Conservation (phyloP, 2,113 vertebrate genomes). For the Eira barbara region DNA sequence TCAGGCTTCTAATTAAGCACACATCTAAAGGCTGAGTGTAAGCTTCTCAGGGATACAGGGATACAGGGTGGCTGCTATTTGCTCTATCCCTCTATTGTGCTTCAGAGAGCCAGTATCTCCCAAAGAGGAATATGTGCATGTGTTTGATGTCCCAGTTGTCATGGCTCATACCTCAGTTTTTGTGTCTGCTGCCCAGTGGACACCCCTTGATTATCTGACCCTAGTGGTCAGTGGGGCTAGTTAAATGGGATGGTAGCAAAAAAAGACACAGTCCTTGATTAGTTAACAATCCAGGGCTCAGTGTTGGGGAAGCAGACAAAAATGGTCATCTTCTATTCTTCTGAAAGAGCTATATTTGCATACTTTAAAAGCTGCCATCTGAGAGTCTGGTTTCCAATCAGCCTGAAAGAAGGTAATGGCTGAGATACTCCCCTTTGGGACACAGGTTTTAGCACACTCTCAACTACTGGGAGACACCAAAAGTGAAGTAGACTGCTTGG, state of each 20-base stretch:
- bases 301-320: neutral
- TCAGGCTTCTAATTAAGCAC: neutral
- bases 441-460: neutral
- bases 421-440: neutral
- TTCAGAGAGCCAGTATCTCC: neutral
- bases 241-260: neutral
- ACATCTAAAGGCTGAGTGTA: neutral
- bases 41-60: neutral
- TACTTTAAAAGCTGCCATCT: neutral
- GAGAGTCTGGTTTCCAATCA: neutral
- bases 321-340: neutral
- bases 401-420: neutral
- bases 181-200: neutral
- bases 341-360: neutral
- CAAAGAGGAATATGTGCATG: neutral
- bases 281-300: neutral
- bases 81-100: neutral
- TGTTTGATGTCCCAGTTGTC: neutral
- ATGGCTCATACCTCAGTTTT: neutral
- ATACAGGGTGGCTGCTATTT: neutral
- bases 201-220: neutral
- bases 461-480: neutral
- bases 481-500: neutral
- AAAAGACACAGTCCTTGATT: neutral
- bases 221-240: neutral